phyloP scores from a whole-genome alignment of 2,797 vertebrate genomes.

The Psittacula echo region DNA sequence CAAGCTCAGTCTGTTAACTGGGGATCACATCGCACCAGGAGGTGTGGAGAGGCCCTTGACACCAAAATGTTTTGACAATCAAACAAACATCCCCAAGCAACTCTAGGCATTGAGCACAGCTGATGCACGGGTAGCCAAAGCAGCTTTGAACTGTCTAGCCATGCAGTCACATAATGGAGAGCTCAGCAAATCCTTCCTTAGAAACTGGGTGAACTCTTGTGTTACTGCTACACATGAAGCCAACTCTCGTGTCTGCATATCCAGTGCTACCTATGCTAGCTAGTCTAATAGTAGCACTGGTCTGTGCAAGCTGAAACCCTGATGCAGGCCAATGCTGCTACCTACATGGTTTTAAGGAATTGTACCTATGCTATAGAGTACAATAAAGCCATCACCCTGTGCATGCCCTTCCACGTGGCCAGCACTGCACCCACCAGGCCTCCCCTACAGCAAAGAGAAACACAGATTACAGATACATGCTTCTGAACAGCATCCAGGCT shows the following conservation, averaged over 20 bases:
- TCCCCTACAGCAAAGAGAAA: not conserved
- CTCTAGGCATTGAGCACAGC: not conserved
- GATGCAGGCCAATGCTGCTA: not conserved
- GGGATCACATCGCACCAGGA: not conserved
- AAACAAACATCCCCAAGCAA: slow-evolving; percentile 23
- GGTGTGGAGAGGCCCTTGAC: slow-evolving; percentile 1
- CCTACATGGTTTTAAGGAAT: not conserved
- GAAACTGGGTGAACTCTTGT: slow-evolving; percentile 2
- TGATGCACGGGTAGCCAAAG: not conserved
- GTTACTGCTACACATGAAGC: not conserved
- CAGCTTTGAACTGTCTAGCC: slow-evolving; percentile 28
- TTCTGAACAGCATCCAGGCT: not conserved
- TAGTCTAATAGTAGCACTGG: not conserved
- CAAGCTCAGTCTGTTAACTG: not conserved
- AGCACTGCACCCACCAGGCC: not conserved
- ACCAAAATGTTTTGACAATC: slow-evolving; percentile 59
- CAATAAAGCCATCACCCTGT: not conserved
- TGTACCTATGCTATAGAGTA: not conserved
- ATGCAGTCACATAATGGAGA: not conserved
- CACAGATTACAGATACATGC: not conserved
- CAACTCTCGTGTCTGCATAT: not conserved
- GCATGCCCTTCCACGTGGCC: not conserved
- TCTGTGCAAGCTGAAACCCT: not conserved
- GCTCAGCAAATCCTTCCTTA: slow-evolving; percentile 28
- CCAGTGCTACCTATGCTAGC: not conserved